phyloP scores from a whole-genome alignment of 2,888 invertebrate genomes.

The Melanotus villosus region DNA sequence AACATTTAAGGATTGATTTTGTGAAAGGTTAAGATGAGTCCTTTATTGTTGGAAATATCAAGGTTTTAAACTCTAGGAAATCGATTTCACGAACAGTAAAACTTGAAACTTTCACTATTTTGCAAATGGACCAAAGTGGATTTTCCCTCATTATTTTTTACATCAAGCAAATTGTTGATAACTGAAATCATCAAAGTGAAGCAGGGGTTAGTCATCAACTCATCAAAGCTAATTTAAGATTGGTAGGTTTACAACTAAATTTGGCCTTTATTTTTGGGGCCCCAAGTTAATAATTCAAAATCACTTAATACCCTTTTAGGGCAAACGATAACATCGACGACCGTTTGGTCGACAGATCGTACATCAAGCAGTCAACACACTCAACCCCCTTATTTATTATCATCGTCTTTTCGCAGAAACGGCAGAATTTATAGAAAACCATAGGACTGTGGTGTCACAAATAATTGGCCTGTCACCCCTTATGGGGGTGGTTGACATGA shows the following conservation, averaged over 20 bases:
- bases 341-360: constrained; percentile 22
- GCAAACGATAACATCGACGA: constrained; percentile 15
- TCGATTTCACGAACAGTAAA: too few species aligned
- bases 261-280: too few species aligned
- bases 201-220: too few species aligned
- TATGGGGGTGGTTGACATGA: constrained; percentile 43
- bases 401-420: constrained; percentile 1
- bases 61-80: neutral
- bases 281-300: constrained; percentile 16
- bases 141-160: too few species aligned
- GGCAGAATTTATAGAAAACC: constrained; percentile 29
- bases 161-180: too few species aligned
- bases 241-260: too few species aligned
- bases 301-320: constrained; percentile 18
- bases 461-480: constrained; percentile 42
- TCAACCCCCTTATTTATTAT: constrained; percentile 25
- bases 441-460: constrained; percentile 35
- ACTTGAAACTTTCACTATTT: too few species aligned
- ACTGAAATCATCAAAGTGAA: too few species aligned
- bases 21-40: constrained; percentile 15
- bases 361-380: constrained; percentile 40
- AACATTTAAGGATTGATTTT: constrained; percentile 17
- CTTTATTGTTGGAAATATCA: too few species aligned
- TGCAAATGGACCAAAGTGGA: too few species aligned
- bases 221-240: too few species aligned